Percentiles rank a stretch among this genome's conserved stretches.
Conservation (phyloP, 2,888 invertebrate genomes). For the Stenichneumon culpator region DNA sequence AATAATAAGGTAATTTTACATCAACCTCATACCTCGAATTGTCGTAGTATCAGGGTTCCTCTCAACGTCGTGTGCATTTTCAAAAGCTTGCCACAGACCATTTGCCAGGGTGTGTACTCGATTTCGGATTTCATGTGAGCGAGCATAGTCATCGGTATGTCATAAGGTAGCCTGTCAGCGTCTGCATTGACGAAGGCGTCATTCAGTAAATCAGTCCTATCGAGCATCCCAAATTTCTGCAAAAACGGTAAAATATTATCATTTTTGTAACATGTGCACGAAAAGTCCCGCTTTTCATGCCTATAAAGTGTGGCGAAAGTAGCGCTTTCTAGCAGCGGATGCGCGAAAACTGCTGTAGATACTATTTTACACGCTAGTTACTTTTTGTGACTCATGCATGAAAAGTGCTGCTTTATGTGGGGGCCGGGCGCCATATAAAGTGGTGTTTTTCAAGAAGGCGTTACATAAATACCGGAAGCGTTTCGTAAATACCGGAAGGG, state of each 20-base stretch:
- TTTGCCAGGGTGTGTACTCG: conserved; percentile 67
- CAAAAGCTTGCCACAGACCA: conserved; percentile 65
- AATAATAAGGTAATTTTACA: not conserved
- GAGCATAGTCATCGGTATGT: conserved; percentile 63
- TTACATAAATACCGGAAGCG: too few relatives aligned
- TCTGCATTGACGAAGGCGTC: conserved; percentile 70
- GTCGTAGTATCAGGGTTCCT: conserved; percentile 27
- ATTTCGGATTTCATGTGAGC: conserved; percentile 65
- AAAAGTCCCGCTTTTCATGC: too few relatives aligned
- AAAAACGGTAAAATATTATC: not conserved
- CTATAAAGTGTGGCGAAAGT: too few relatives aligned
- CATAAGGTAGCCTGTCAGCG: conserved; percentile 54
- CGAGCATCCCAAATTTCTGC: conserved; percentile 43
- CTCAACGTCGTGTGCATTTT: conserved; percentile 56
- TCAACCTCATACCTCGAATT: conserved; percentile 33
- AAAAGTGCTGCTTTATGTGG: too few relatives aligned
- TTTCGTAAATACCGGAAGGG: too few relatives aligned
- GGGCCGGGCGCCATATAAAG: too few relatives aligned
- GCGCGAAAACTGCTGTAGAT: too few relatives aligned
- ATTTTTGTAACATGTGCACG: too few relatives aligned
- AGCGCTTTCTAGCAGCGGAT: too few relatives aligned
- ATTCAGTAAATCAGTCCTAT: conserved; percentile 70
- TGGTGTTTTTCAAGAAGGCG: too few relatives aligned
- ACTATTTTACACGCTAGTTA: too few relatives aligned
- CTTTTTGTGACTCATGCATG: too few relatives aligned